phyloP scores from a whole-genome alignment of 2,797 vertebrate species.

The Myotis vivesi region DNA sequence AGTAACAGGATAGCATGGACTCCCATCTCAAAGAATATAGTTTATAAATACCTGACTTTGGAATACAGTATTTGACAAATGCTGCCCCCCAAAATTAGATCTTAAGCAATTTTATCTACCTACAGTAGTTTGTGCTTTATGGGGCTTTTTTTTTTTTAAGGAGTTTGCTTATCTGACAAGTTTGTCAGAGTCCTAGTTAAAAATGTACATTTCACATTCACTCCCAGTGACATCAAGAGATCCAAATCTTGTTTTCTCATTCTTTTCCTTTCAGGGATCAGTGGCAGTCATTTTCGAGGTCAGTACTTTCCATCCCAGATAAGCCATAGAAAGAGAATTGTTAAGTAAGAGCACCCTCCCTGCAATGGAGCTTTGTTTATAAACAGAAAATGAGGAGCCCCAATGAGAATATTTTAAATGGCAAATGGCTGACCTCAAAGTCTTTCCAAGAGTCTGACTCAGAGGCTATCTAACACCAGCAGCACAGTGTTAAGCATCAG shows the following conservation, averaged over 20 bases:
- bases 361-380: background rate
- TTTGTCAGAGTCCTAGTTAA: constrained; percentile 46
- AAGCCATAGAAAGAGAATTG: constrained; percentile 44
- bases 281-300: constrained; percentile 30
- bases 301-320: constrained; percentile 63
- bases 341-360: background rate
- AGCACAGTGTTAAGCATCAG: background rate
- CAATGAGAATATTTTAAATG: background rate
- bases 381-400: constrained; percentile 27
- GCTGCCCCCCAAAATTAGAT: background rate
- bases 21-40: constrained; percentile 30
- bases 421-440: background rate
- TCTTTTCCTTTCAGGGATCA: background rate
- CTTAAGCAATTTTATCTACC: constrained; percentile 26
- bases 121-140: background rate
- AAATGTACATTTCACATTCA: constrained; percentile 41
- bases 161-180: constrained; percentile 33
- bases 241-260: constrained; percentile 2
- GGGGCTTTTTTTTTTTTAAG: background rate
- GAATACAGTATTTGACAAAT: background rate
- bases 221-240: constrained; percentile 50
- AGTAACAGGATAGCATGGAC: background rate
- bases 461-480: background rate
- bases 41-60: background rate
- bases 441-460: background rate